phyloP scores from a whole-genome alignment of 2,797 vertebrate genomes.

The Lates japonicus region DNA sequence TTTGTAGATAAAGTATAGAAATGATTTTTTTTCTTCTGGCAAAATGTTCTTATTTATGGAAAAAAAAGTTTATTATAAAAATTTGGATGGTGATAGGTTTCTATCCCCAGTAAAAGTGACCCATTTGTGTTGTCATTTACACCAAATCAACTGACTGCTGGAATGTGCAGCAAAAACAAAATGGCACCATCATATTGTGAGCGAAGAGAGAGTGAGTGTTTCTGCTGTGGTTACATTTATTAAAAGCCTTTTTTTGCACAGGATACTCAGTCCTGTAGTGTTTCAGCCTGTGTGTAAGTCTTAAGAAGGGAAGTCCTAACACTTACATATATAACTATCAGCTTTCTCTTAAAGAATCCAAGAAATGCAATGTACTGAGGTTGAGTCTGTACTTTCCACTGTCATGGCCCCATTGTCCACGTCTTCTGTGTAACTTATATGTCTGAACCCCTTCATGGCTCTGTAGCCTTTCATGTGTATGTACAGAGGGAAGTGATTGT shows the following conservation, averaged over 20 bases:
- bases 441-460: slow-evolving; percentile 17
- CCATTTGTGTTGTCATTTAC: slow-evolving; percentile 38
- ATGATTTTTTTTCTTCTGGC: slow-evolving; percentile 12
- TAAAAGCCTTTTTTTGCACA: slow-evolving; percentile 49
- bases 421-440: slow-evolving; percentile 1
- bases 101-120: slow-evolving; percentile 34
- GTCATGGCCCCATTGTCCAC: neutral
- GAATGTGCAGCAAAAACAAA: slow-evolving; percentile 32
- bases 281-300: slow-evolving; percentile 45
- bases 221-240: slow-evolving; percentile 61
- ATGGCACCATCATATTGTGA: slow-evolving; percentile 46
- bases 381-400: slow-evolving; percentile 33
- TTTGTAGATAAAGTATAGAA: slow-evolving; percentile 54
- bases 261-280: slow-evolving; percentile 31
- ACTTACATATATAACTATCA: neutral
- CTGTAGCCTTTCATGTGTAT: slow-evolving; percentile 45
- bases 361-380: slow-evolving; percentile 16
- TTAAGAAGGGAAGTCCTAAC: slow-evolving; percentile 22
- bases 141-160: slow-evolving; percentile 42
- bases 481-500: slow-evolving; percentile 76
- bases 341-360: neutral
- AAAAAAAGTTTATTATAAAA: slow-evolving; percentile 45
- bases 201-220: slow-evolving; percentile 45
- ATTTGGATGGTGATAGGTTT: slow-evolving; percentile 35
- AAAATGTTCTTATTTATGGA: slow-evolving; percentile 70